Base-by-base conservation (phyloP, 2,888 invertebrate species). In the Melanotus villosus region DNA sequence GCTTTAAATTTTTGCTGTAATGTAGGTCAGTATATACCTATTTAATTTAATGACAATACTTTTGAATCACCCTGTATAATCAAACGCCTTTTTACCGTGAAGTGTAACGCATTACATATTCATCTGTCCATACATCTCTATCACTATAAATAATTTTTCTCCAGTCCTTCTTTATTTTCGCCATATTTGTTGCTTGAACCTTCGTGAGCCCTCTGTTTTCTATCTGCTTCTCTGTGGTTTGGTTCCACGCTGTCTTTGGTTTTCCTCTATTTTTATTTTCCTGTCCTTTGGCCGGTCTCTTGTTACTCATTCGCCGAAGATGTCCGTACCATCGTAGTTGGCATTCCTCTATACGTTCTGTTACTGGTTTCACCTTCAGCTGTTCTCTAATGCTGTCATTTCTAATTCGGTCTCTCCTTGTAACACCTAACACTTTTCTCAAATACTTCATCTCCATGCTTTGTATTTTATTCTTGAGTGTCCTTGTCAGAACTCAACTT, bases 401-500 rank as follows among this genome's bases (percentile, higher is more conserved):
- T 62, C 62, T 47, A 2, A 62, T 5, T 10, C 23, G 32, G 18
- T 50, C 34, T 14, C 30, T 50, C 47, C 36, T 62, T 10, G 32
- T 50, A 1, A 50, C 19, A 10, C 52, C 62, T 52, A 50, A 14
- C 14, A 62, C 38, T 52, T 36, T 52, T 32, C 62, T 62, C 14
- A 52, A 50, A n/a, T 52, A 62, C 23, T 62, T 62, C 50, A 50
- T 52, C 19, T 62, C n/a, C n/a, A n/a, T n/a, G n/a, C n/a, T n/a
- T n/a, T 62, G 30, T 16, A 62, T 18, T 18, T 36, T 56, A 9
- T 47, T 62, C 14, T 47, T 45, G n/a, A 34, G 10, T 12, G 14
- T 34, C n/a, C 12, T 50, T 18, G 47, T 38, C 30, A 50, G 34
- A 10, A 62, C 10, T 32, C 26, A 62, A n/a, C 18, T 50, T 62